Conservation (phyloP, 1,140 invertebrate genomes). For the Archegozetes longisetosus region DNA sequence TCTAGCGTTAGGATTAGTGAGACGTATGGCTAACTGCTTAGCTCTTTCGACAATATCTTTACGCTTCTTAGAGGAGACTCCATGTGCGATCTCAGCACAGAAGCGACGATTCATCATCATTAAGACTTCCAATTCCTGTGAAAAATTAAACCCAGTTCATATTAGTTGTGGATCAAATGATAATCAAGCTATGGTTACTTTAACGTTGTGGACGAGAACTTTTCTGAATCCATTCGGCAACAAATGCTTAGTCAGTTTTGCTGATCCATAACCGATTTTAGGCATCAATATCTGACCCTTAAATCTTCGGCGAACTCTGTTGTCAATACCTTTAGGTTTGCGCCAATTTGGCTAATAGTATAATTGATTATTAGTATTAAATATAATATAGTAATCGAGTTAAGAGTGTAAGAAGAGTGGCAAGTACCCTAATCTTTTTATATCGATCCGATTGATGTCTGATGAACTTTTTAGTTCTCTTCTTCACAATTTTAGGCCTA, state of each 20-base stretch:
- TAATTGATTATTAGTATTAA: slow-evolving; percentile 3
- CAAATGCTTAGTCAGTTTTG: slow-evolving; percentile 84
- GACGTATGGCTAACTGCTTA: slow-evolving; percentile 80
- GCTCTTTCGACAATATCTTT: slow-evolving; percentile 91
- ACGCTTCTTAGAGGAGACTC: slow-evolving; percentile 87
- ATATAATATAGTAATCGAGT: not conserved
- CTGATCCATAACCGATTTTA: slow-evolving; percentile 95
- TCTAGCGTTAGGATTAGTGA: slow-evolving; percentile 89
- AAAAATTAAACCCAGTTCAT: not conserved
- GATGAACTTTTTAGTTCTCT: slow-evolving; percentile 89
- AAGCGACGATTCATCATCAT: slow-evolving; percentile 98
- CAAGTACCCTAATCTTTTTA: slow-evolving; percentile 71
- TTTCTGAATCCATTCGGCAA: slow-evolving; percentile 94
- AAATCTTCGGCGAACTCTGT: slow-evolving; percentile 92
- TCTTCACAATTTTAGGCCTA: slow-evolving; percentile 79
- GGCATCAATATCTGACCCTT: slow-evolving; percentile 99
- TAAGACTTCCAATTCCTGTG: slow-evolving; percentile 87
- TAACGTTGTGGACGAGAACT: slow-evolving; percentile 67
- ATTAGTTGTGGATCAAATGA: slow-evolving; percentile 6
- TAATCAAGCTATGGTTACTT: slow-evolving; percentile 37
- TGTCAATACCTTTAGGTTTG: slow-evolving; percentile 97
- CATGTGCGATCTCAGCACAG: slow-evolving; percentile 93
- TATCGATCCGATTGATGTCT: slow-evolving; percentile 93
- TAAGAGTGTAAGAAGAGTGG: too few species aligned
- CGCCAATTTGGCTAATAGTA: slow-evolving; percentile 59